Conservation (phyloP, 1,140 invertebrate species). For the Lepidurus arcticus region DNA sequence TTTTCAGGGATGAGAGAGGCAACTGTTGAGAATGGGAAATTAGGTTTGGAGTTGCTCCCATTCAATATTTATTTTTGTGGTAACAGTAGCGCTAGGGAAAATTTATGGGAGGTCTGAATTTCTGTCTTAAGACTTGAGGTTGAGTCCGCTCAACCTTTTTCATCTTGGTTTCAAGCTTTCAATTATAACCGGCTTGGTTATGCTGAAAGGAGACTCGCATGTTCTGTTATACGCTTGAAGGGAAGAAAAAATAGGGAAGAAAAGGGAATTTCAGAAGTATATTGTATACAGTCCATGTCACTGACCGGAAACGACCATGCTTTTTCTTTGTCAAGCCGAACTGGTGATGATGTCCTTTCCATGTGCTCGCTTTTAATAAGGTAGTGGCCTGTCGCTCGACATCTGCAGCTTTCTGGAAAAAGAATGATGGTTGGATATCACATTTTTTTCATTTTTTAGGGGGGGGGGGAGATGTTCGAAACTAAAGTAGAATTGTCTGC, state of each 20-base stretch:
- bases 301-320: not conserved
- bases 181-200: not conserved
- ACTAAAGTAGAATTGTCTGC: no score
- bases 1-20: no score
- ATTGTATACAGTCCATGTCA: not conserved
- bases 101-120: not conserved
- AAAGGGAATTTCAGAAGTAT: not conserved
- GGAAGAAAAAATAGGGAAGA: not conserved
- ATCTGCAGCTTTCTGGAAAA: not conserved
- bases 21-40: conserved; percentile 7
- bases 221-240: not conserved
- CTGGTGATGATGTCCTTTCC: not conserved
- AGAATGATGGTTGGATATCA: not conserved
- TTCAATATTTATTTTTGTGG: conserved; percentile 19
- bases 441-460: not conserved
- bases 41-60: not conserved
- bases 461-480: not conserved
- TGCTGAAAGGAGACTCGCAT: not conserved
- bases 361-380: not conserved
- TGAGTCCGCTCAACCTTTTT: not conserved
- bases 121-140: not conserved
- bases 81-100: conserved; percentile 1
- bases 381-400: not conserved
- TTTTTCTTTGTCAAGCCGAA: not conserved
- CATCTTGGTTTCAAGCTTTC: not conserved